phyloP scores from a whole-genome alignment of 2,113 vertebrate genomes.

The Epinephelus lanceolatus region DNA sequence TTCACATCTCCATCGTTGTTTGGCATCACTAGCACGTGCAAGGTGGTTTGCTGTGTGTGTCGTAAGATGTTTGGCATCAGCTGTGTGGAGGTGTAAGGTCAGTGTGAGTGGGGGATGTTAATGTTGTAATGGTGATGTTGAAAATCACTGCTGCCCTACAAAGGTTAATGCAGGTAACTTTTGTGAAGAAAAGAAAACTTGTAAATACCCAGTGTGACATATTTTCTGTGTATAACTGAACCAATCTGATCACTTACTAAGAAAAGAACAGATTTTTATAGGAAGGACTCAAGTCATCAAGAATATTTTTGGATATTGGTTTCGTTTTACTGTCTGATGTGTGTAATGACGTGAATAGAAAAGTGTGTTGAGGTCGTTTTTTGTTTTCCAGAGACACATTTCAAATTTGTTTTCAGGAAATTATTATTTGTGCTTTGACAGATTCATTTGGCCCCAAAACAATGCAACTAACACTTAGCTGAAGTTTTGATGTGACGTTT shows the following conservation, averaged over 20 bases:
- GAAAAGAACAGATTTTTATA: background rate
- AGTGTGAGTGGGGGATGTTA: conserved; percentile 1
- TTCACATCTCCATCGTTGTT: conserved; percentile 37
- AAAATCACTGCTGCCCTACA: conserved; percentile 59
- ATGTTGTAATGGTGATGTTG: conserved; percentile 27
- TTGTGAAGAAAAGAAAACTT: background rate
- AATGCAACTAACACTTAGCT: background rate
- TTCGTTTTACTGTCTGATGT: background rate
- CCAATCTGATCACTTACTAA: conserved; percentile 5
- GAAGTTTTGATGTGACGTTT: conserved; percentile 4
- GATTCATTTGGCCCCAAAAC: background rate
- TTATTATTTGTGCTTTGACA: background rate
- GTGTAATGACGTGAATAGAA: conserved; percentile 1
- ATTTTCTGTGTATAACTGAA: conserved; percentile 9
- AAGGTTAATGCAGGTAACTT: conserved; percentile 56
- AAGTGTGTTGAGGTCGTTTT: background rate
- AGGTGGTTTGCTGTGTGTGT: conserved; percentile 41
- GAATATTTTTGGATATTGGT: conserved; percentile 16
- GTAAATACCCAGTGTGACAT: background rate
- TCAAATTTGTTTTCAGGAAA: conserved; percentile 4
- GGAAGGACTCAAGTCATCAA: background rate
- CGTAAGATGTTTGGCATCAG: conserved; percentile 13
- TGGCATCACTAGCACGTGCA: conserved; percentile 23
- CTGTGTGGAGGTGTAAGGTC: conserved; percentile 15
- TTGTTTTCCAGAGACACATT: background rate